Conservation (phyloP, 2,797 vertebrate species). For the Potorous gilbertii region DNA sequence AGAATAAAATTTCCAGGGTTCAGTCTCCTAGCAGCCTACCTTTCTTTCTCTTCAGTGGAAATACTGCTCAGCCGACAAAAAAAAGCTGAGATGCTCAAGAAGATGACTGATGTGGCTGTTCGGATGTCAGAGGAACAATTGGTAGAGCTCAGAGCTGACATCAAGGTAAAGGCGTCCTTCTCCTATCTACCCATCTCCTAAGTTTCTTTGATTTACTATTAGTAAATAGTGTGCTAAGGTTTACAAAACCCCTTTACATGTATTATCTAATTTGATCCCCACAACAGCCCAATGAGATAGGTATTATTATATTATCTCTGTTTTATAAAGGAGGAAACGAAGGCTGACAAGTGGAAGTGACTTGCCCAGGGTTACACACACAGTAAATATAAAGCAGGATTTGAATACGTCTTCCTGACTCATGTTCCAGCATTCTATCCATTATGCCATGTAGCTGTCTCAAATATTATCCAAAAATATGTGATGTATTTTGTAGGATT, state of each 20-base stretch:
- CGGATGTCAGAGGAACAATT: constrained; percentile 96
- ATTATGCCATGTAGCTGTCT: neutral
- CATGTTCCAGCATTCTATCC: neutral
- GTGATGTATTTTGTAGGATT: neutral
- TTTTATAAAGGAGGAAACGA: neutral
- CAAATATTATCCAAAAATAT: neutral
- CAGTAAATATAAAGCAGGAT: neutral
- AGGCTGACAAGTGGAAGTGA: neutral
- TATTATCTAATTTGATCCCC: neutral
- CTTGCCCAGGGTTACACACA: neutral
- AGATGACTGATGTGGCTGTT: constrained; percentile 91
- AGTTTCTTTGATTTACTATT: neutral
- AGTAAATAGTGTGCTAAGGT: neutral
- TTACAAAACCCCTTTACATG: neutral
- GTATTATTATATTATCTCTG: neutral
- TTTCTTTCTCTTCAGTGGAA: constrained; percentile 86
- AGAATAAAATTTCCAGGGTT: constrained; percentile 1
- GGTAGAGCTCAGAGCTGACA: constrained; percentile 94
- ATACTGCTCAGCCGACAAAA: constrained; percentile 93
- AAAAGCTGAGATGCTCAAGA: constrained; percentile 91
- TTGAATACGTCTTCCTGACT: neutral
- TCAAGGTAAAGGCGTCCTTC: constrained; percentile 88
- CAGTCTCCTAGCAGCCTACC: constrained; percentile 41
- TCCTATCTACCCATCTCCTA: constrained; percentile 17
- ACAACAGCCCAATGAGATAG: neutral